Evolutionary conservation across 2,113 vertebrate species (phyloP).

Genomic region (Engraulis encrasicolus): DNA sequence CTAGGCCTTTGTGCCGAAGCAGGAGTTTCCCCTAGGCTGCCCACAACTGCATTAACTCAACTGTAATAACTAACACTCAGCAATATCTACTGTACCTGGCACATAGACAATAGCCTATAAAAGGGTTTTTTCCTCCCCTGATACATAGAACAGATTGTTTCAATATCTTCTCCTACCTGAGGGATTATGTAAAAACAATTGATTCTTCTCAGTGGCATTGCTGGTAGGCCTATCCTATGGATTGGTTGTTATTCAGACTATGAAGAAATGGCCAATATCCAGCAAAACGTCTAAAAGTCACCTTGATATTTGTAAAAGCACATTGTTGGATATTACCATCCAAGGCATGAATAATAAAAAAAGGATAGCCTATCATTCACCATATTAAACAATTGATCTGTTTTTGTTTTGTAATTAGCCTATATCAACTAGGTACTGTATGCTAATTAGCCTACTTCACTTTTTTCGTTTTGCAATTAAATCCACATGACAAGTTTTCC

Average conservation of each 20-base stretch:
- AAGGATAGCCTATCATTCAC: no score
- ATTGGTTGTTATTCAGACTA: not conserved
- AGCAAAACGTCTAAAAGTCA: no score
- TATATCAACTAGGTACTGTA: no score
- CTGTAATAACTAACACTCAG: constrained; percentile 9
- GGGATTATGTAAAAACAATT: not conserved
- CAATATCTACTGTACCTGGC: not conserved
- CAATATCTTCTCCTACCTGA: not conserved
- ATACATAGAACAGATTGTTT: not conserved
- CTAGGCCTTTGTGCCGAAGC: not conserved
- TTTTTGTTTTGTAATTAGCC: no score
- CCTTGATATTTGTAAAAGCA: no score
- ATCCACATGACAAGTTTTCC: not conserved
- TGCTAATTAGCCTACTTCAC: no score
- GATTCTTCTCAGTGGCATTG: not conserved
- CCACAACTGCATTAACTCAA: constrained; percentile 17
- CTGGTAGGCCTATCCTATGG: not conserved
- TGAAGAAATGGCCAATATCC: not conserved
- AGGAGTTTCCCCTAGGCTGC: not conserved
- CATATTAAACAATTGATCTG: no score
- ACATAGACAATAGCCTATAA: not conserved
- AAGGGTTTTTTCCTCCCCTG: not conserved
- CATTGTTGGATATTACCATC: no score
- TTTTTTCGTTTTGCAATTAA: no score
- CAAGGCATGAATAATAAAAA: no score